phyloP scores from a whole-genome alignment of 2,888 invertebrate species.

The Acleris literana region DNA sequence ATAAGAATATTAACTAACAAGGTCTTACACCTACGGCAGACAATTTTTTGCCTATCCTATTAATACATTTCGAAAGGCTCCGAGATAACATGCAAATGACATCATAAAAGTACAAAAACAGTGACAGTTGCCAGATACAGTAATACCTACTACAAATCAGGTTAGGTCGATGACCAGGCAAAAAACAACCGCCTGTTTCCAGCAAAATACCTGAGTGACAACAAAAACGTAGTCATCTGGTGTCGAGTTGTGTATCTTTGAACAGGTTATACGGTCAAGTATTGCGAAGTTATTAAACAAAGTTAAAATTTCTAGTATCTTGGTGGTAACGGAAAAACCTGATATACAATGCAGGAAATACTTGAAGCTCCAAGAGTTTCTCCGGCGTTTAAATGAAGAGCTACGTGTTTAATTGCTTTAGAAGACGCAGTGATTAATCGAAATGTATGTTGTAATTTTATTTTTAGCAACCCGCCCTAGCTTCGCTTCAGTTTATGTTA shows the following conservation, averaged over 20 bases:
- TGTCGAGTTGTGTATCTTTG: slow-evolving; percentile 16
- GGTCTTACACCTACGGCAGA: too few species aligned
- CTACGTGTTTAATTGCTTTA: slow-evolving; percentile 7
- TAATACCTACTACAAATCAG: slow-evolving; percentile 30
- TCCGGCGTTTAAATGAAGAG: background rate
- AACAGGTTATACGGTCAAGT: background rate
- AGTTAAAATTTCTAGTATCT: background rate
- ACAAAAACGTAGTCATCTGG: slow-evolving; percentile 20
- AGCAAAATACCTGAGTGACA: slow-evolving; percentile 21
- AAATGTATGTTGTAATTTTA: too few species aligned
- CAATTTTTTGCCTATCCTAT: too few species aligned
- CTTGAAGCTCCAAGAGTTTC: slow-evolving; percentile 8
- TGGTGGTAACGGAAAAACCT: background rate
- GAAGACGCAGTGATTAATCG: slow-evolving; percentile 4
- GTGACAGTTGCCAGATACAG: slow-evolving; percentile 17
- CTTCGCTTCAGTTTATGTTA: too few species aligned
- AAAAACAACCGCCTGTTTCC: slow-evolving; percentile 17
- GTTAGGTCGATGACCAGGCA: slow-evolving; percentile 29
- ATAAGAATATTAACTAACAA: too few species aligned
- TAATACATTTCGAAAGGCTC: too few species aligned
- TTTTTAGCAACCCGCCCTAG: too few species aligned
- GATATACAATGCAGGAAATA: slow-evolving; percentile 7
- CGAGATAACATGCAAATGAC: slow-evolving; percentile 13
- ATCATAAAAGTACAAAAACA: slow-evolving; percentile 22
- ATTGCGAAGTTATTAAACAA: too few species aligned